A percentile compares a stretch with the other conserved stretches of the same genome.
These are phyloP conservation scores for Pangasianodon gigas DNA, from an alignment of 2,113 vertebrate genomes.

Conservation along the genomic window DNA sequence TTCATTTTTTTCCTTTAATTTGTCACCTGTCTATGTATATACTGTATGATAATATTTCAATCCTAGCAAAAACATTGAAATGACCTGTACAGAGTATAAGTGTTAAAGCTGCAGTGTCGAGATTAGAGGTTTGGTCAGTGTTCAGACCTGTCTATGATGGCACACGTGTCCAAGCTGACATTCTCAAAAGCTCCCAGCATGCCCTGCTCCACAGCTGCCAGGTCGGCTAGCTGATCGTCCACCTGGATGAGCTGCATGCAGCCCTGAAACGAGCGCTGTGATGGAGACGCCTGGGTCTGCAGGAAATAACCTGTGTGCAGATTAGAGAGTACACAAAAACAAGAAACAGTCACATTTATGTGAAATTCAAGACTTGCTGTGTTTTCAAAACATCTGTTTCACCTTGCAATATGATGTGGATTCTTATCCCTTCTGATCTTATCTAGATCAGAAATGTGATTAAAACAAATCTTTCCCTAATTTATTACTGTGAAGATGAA, in stretches of 20 bases:
- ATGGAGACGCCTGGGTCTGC: slow-evolving; percentile 72
- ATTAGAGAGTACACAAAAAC: slow-evolving; percentile 34
- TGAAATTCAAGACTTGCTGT: neutral
- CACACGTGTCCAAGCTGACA: slow-evolving; percentile 96
- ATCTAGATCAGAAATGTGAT: neutral
- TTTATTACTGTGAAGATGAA: neutral
- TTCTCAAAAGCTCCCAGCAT: slow-evolving; percentile 90
- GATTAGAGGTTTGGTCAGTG: neutral
- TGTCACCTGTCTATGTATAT: neutral
- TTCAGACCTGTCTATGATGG: slow-evolving; percentile 92
- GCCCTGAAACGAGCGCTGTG: slow-evolving; percentile 89
- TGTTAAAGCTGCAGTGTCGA: neutral
- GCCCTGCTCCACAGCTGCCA: slow-evolving; percentile 87
- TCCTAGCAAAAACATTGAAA: neutral
- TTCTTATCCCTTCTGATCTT: neutral
- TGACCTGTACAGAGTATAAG: neutral
- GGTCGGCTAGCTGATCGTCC: slow-evolving; percentile 90
- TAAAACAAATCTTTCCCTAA: neutral
- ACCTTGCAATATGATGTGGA: neutral
- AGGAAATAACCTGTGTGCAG: slow-evolving; percentile 81
- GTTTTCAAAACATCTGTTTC: neutral
- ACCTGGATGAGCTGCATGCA: slow-evolving; percentile 96
- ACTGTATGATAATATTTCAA: neutral
- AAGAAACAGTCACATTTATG: neutral
- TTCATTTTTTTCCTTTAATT: neutral